Percentiles rank a stretch among this genome's conserved stretches.
phyloP scores from a whole-genome alignment of 2,113 vertebrate genomes.

The Grus americana region DNA sequence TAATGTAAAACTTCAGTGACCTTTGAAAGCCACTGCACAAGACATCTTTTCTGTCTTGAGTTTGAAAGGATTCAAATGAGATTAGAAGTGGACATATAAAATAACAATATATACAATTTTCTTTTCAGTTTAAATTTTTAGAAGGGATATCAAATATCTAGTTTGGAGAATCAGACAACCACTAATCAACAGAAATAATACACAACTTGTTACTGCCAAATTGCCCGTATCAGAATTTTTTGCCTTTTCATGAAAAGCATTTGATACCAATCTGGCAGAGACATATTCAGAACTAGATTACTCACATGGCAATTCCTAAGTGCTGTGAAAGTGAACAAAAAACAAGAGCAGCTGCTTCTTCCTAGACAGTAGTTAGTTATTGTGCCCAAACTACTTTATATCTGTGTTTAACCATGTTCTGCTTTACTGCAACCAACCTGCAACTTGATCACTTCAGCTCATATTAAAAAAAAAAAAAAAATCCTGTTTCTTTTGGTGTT shows the following conservation, averaged over 20 bases:
- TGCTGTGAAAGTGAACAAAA: neutral
- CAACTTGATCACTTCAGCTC: neutral
- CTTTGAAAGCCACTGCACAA: neutral
- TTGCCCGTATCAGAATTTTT: neutral
- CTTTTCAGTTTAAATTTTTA: neutral
- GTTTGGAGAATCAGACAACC: neutral
- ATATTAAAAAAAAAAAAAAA: neutral
- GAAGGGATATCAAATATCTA: neutral
- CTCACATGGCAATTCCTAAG: neutral
- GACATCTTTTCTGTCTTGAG: neutral
- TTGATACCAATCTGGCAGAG: neutral
- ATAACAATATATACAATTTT: neutral
- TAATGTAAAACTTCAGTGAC: neutral
- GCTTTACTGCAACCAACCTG: neutral
- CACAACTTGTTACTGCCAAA: neutral
- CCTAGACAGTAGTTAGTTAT: neutral
- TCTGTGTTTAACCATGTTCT: neutral
- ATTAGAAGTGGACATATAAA: neutral
- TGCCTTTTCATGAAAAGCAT: neutral
- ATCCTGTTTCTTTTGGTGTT: neutral
- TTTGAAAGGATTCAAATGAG: neutral
- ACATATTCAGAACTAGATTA: neutral
- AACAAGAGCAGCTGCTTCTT: neutral
- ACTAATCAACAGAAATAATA: neutral
- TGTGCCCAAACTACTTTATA: neutral